Conservation (phyloP, 1,140 invertebrate genomes). For the Drosophila azteca region DNA sequence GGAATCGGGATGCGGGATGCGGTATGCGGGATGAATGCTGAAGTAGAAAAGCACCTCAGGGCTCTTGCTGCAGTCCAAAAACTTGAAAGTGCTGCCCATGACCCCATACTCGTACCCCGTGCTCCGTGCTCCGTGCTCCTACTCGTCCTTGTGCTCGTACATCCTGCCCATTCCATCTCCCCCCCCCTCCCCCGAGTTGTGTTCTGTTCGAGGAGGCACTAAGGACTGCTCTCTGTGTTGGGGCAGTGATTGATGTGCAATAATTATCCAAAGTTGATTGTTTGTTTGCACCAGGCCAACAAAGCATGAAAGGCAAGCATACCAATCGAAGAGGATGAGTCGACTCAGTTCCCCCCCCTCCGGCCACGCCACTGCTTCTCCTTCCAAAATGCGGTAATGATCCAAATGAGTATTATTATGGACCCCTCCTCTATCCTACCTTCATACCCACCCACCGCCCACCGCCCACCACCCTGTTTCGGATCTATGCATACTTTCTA, state of each 20-base stretch:
- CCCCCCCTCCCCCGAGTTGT: conserved; percentile 17
- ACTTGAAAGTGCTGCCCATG: conserved; percentile 52
- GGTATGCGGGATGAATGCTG: neutral
- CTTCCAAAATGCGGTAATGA: conserved; percentile 53
- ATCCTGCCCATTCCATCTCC: conserved; percentile 6
- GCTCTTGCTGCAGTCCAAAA: conserved; percentile 60
- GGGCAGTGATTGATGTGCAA: conserved; percentile 77
- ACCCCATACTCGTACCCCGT: conserved; percentile 34
- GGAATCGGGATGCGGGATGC: too few species aligned
- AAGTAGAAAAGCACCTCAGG: conserved; percentile 66
- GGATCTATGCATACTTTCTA: conserved; percentile 5
- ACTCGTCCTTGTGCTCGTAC: too few species aligned
- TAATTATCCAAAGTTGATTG: conserved; percentile 83
- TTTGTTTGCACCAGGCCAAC: conserved; percentile 77
- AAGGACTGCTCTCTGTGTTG: neutral
- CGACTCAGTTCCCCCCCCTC: conserved; percentile 1
- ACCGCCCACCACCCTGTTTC: neutral
- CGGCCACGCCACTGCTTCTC: neutral
- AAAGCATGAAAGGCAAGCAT: conserved; percentile 77
- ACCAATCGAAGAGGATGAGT: conserved; percentile 59
- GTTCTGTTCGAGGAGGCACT: conserved; percentile 45
- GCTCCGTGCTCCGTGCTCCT: neutral
- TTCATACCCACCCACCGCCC: neutral
- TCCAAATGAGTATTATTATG: conserved; percentile 76
- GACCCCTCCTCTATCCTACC: conserved; percentile 14